Base-by-base conservation (phyloP, 2,797 vertebrate species). In the Ambastaia sidthimunki region DNA sequence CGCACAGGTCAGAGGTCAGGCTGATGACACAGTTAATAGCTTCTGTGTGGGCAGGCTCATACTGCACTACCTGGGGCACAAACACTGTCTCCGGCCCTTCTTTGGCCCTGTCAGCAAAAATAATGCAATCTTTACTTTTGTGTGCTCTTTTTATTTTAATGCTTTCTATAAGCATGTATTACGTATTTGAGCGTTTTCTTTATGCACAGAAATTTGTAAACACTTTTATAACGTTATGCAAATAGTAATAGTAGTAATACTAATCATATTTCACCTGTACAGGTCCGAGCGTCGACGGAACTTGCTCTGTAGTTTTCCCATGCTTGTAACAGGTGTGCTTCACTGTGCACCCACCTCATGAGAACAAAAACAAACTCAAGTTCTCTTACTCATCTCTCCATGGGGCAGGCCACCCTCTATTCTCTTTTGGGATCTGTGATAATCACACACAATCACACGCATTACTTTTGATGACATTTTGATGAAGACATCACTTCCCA, bases 281-380 rank as follows among this genome's bases (percentile, higher is more conserved):
- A 92, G 91, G 18, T 94, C 90, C 18, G 94, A 92, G 85, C 92
- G 92, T 83, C 92, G 89, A 82, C 91, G 94, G 86, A 95, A 90
- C 90, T 97, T 99, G 91, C 97, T 99, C 88, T 99, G 97, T 66
- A 96, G 92, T 84, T 96, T 97, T 34, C 97, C 97, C 97, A 99
- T 99, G 66, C 76, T 85, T 85, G 80, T 48, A n/a, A 16, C 37
- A n/a, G 50, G 41, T 59, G 66, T 18, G 15, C 9, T 19, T 4
- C 11, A 19, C 11, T 16, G 1, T 37, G 41, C 74, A 59, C 71
- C 71, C 55, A 15, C 60, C 78, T 41, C 48, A 55, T 41, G 77
- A 15, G 77, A 16, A 59, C 7, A 19, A 25, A 48, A 23, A 2
- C 55, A 73, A 68, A 63, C 21, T 71, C 68, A 57, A 19, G 41